These are phyloP conservation scores for Peromyscus maniculatus DNA, from an alignment of 2,113 vertebrate genomes.

Conservation along the genomic window DNA sequence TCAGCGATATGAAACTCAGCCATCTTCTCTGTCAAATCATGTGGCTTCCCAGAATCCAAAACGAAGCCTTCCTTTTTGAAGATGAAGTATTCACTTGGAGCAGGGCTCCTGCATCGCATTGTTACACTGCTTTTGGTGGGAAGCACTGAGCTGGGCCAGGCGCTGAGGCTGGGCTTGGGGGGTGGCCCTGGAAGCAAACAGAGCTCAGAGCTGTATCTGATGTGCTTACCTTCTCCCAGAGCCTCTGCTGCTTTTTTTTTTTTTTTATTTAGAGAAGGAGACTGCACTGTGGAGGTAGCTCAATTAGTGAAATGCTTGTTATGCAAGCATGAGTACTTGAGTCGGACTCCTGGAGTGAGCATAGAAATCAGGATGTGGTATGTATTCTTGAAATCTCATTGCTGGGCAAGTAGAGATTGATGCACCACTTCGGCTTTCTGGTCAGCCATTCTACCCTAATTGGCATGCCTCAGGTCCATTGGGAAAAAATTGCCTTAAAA, in stretches of 20 bases:
- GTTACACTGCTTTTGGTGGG: background rate
- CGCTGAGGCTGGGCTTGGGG: constrained; percentile 30
- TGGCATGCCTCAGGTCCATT: background rate
- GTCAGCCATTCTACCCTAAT: background rate
- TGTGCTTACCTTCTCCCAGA: background rate
- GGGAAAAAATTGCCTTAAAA: background rate
- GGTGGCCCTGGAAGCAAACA: background rate
- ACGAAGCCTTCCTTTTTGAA: fast-evolving
- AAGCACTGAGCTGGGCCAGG: constrained; percentile 10
- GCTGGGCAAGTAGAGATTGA: background rate
- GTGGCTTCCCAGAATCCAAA: fast-evolving
- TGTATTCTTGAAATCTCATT: background rate
- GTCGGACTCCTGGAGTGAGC: background rate
- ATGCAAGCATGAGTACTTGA: background rate
- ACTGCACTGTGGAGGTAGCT: background rate
- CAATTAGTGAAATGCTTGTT: background rate
- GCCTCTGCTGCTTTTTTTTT: background rate
- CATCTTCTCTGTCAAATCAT: fast-evolving
- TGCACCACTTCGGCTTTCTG: too few relatives aligned
- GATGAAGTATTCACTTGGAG: fast-evolving
- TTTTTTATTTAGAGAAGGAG: background rate
- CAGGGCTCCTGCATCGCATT: background rate
- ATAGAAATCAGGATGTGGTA: background rate
- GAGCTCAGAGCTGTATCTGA: too few relatives aligned
- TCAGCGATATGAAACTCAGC: background rate